Evolutionary conservation across 2,888 invertebrate species (phyloP).

Genomic region (Metalampra italica): DNA sequence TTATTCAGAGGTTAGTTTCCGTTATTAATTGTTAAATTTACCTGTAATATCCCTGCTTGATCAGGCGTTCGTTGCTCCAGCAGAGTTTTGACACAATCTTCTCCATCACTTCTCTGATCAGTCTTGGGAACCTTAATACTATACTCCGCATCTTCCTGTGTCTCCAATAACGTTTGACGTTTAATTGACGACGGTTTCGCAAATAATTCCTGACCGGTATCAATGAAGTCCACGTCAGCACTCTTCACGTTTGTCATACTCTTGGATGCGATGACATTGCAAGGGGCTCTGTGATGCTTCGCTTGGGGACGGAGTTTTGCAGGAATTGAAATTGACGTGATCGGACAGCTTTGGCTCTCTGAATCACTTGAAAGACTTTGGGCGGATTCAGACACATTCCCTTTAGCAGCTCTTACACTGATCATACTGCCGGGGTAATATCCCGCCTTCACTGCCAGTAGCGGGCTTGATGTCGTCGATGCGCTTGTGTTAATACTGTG

Average conservation of each 20-base stretch:
- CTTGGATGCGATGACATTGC: slow-evolving; percentile 75
- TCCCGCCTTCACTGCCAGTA: slow-evolving; percentile 80
- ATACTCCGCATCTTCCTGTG: slow-evolving; percentile 64
- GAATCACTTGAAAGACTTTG: slow-evolving; percentile 83
- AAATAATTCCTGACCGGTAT: slow-evolving; percentile 59
- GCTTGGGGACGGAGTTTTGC: slow-evolving; percentile 74
- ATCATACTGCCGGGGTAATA: slow-evolving; percentile 81
- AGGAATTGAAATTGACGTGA: slow-evolving; percentile 69
- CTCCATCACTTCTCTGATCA: slow-evolving; percentile 44
- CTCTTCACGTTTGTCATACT: slow-evolving; percentile 82
- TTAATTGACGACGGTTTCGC: slow-evolving; percentile 62
- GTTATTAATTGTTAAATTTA: slow-evolving; percentile 33
- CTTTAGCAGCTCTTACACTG: slow-evolving; percentile 80
- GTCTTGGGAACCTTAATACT: slow-evolving; percentile 75
- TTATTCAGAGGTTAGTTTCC: too few relatives aligned
- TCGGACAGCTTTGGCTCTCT: slow-evolving; percentile 77
- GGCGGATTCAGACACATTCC: slow-evolving; percentile 80
- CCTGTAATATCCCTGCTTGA: slow-evolving; percentile 81
- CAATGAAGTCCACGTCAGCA: slow-evolving; percentile 63
- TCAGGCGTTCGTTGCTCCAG: slow-evolving; percentile 45
- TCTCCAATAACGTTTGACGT: slow-evolving; percentile 67
- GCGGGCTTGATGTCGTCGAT: slow-evolving; percentile 84
- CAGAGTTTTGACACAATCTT: slow-evolving; percentile 31
- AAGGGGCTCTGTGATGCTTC: slow-evolving; percentile 54
- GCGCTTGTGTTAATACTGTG: slow-evolving; percentile 79